Conservation (phyloP, 2,113 vertebrate species). For the Caretta caretta region DNA sequence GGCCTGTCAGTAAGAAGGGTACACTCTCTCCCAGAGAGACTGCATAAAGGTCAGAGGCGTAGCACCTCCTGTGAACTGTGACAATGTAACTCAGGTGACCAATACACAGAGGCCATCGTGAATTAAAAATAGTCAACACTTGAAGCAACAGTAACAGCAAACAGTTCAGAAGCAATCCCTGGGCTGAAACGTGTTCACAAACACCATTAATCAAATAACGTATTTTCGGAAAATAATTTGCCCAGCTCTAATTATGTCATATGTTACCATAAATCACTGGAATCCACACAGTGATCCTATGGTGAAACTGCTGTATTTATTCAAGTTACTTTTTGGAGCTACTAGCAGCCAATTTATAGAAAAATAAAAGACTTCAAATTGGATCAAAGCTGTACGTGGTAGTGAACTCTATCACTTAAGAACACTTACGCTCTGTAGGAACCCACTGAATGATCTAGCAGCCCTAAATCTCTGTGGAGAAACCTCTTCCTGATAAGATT, state of each 20-base stretch:
- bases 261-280: fast-evolving
- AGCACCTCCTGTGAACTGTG: too few species aligned
- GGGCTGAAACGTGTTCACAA: neutral
- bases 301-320: neutral
- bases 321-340: neutral
- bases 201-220: neutral
- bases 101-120: neutral
- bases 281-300: fast-evolving
- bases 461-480: neutral
- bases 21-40: too few species aligned
- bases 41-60: too few species aligned
- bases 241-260: neutral
- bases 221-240: neutral
- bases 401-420: neutral
- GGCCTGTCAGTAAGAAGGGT: too few species aligned
- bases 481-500: neutral
- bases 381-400: neutral
- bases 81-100: neutral
- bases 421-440: neutral
- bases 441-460: neutral
- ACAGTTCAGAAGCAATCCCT: neutral
- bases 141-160: neutral
- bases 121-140: neutral
- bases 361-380: neutral
- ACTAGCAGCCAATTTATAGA: neutral